Evolutionary conservation across 2,113 vertebrate genomes (phyloP).

Genomic region (Orientallactaga bullata): DNA sequence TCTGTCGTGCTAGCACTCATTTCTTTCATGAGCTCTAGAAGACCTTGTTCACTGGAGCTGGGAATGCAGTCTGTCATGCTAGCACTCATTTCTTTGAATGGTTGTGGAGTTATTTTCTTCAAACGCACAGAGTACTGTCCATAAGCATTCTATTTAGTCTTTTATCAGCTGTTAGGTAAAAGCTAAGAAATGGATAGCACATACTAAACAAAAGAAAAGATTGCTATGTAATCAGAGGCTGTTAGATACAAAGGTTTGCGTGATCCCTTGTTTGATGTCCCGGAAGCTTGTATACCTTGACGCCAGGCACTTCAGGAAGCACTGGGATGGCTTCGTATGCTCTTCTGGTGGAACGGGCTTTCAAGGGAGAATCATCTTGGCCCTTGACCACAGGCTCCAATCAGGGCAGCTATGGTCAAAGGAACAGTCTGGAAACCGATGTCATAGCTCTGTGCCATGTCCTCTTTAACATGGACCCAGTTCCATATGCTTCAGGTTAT

Average conservation of each 20-base stretch:
- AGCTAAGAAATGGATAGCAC: neutral
- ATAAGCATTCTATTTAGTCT: neutral
- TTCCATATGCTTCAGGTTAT: rapidly evolving
- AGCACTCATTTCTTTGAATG: constrained; percentile 10
- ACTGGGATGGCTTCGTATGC: neutral
- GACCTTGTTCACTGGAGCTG: neutral
- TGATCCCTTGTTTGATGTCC: neutral
- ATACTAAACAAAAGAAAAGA: neutral
- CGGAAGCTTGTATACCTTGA: neutral
- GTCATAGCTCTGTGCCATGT: neutral
- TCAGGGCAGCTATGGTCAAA: neutral
- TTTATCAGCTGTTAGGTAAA: neutral
- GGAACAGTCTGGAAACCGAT: neutral
- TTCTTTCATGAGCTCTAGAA: constrained; percentile 49
- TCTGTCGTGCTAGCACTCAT: too few species aligned
- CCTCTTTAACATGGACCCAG: neutral
- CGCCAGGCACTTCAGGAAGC: neutral
- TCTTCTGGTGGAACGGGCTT: neutral
- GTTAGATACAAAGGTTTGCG: neutral
- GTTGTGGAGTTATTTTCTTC: neutral
- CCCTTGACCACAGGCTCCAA: neutral
- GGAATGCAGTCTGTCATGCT: neutral
- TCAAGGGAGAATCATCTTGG: neutral
- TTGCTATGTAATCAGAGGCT: neutral
- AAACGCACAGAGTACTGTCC: neutral